Evolutionary conservation across 1,140 invertebrate genomes (phyloP).

Genomic region (Leptinotarsa defecta): DNA sequence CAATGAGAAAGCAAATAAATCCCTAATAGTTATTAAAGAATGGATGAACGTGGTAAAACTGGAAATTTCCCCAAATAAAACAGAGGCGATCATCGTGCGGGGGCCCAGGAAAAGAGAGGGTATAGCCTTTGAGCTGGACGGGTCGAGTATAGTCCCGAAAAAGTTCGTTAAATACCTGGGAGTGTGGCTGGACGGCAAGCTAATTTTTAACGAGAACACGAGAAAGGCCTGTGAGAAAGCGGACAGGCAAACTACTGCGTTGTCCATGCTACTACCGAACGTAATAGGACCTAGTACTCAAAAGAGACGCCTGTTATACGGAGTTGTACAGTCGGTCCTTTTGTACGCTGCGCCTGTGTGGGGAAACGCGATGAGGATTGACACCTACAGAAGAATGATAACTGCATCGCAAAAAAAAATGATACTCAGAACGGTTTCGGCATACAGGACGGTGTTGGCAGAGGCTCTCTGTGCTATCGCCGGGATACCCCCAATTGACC

Average conservation of each 20-base stretch:
- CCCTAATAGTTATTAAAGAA: neutral
- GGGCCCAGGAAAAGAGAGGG: conserved; percentile 12
- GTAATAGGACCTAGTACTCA: conserved; percentile 30
- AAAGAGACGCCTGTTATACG: conserved; percentile 15
- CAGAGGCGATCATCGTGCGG: conserved; percentile 14
- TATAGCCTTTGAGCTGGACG: conserved; percentile 4
- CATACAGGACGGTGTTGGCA: too few species aligned
- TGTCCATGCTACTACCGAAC: conserved; percentile 33
- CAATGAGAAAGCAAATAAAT: conserved; percentile 5
- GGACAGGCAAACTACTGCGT: neutral
- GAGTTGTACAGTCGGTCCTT: neutral
- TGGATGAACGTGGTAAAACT: conserved; percentile 21
- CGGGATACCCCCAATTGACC: too few species aligned
- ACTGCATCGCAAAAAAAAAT: too few species aligned
- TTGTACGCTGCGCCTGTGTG: too few species aligned
- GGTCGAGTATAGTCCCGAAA: neutral
- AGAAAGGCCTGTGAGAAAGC: neutral
- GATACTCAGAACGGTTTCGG: too few species aligned
- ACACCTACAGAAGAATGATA: too few species aligned
- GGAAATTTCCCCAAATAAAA: conserved; percentile 15
- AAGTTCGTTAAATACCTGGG: conserved; percentile 26
- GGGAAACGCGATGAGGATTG: too few species aligned
- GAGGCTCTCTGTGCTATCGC: too few species aligned
- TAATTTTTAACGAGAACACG: conserved; percentile 3
- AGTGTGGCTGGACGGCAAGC: conserved; percentile 20